A percentile compares a stretch with the other conserved stretches of the same genome.
Evolutionary conservation across 2,113 vertebrate species (phyloP).

Genomic region (Zonotrichia leucophrys): DNA sequence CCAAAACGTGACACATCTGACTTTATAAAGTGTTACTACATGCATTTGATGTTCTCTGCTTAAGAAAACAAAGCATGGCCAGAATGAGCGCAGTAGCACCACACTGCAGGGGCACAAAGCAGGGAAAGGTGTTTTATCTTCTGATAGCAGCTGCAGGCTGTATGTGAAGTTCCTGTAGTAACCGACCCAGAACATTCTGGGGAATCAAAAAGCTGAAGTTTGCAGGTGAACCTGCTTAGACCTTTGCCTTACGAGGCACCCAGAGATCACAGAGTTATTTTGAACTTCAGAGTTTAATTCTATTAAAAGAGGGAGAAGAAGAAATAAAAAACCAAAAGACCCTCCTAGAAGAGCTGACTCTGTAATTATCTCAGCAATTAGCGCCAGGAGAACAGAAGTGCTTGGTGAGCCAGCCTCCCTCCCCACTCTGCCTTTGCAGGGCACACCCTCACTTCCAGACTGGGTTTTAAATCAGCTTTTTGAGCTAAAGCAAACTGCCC

Average conservation of each 20-base stretch:
- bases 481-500: background rate
- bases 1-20: background rate
- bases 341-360: background rate
- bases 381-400: background rate
- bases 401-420: background rate
- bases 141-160: background rate
- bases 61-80: background rate
- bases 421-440: background rate
- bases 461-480: background rate
- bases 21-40: background rate
- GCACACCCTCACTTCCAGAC: background rate
- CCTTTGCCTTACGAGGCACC: background rate
- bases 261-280: background rate
- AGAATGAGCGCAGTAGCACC: background rate
- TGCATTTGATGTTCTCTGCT: background rate
- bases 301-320: background rate
- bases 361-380: background rate
- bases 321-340: rapidly evolving
- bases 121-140: background rate
- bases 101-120: background rate
- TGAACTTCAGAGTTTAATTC: background rate
- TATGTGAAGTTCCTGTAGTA: background rate
- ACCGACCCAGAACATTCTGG: background rate
- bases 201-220: background rate
- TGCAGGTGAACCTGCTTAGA: background rate